These are phyloP conservation scores for roundworm (Caenorhabditis elegans) DNA, from an alignment of 1,140 invertebrate genomes.

Conservation along the genomic window WBcel235 BX284605.5:638501-639000, in stretches of 20 bases:
- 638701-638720: conserved; percentile 2
- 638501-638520: no score
- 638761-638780: background rate
- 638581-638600: no score
- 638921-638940: background rate
- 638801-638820: background rate
- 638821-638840: background rate
- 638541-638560: no score
- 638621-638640: background rate
- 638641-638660: background rate
- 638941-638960: background rate
- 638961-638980: background rate
- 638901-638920: background rate
- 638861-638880: no score
- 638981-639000: background rate
- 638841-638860: no score
- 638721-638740: background rate
- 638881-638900: background rate
- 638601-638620: background rate
- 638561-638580: no score
- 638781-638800: background rate
- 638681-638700: background rate
- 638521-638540: no score
- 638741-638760: background rate
- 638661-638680: background rate